These are phyloP conservation scores for Apotomis betuletana DNA, from an alignment of 2,888 invertebrate genomes.

Conservation along the genomic window DNA sequence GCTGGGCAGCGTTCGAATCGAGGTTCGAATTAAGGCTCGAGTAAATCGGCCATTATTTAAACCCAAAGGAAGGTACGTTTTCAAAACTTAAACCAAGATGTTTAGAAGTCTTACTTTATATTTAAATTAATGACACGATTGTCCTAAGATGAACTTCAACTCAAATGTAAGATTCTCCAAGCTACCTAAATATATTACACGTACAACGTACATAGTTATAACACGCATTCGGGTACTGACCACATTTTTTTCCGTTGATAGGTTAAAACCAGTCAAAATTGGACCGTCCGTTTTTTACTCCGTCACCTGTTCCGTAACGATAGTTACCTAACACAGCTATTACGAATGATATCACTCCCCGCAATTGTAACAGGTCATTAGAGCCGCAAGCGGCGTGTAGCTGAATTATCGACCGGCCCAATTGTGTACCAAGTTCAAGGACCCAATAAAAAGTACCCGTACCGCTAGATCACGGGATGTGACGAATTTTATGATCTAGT, in stretches of 20 bases:
- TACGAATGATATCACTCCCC: constrained; percentile 66
- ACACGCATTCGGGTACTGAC: too few relatives aligned
- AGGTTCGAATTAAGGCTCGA: constrained; percentile 37
- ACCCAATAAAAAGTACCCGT: constrained; percentile 71
- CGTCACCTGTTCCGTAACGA: constrained; percentile 26
- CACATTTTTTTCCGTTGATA: background rate
- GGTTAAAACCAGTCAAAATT: constrained; percentile 4
- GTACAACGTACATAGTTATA: background rate
- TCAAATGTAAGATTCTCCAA: too few relatives aligned
- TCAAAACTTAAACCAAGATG: constrained; percentile 5
- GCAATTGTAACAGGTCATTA: constrained; percentile 58
- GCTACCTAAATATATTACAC: too few relatives aligned
- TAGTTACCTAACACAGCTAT: constrained; percentile 49
- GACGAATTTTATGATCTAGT: constrained; percentile 55
- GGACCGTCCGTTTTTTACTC: constrained; percentile 16
- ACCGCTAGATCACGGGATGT: constrained; percentile 60
- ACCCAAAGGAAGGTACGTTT: constrained; percentile 28
- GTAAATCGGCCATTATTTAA: constrained; percentile 30
- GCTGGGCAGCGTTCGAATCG: constrained; percentile 31
- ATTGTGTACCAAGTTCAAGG: constrained; percentile 80
- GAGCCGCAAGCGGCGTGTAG: constrained; percentile 60
- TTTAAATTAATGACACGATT: too few relatives aligned
- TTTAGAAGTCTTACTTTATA: too few relatives aligned
- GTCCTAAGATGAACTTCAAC: too few relatives aligned
- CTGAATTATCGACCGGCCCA: constrained; percentile 79